Base-by-base conservation (phyloP, 2,113 vertebrate genomes). In the Burhinus bistriatus region DNA sequence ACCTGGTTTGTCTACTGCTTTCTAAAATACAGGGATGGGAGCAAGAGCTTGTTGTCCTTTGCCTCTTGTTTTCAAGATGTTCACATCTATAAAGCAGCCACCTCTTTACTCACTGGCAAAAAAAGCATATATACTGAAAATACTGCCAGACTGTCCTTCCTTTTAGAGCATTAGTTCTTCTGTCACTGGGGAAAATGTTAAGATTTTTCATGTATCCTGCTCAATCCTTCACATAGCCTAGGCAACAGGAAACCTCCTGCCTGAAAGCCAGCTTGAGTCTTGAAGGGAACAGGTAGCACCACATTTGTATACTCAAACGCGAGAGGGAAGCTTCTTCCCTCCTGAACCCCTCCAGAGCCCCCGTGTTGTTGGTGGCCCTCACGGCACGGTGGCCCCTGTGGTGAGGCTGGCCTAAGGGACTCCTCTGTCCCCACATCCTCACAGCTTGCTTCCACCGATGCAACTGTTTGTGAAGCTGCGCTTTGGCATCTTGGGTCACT, bases 281-380 rank as follows among this genome's bases (percentile, higher is more conserved):
- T 75, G 59, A 55, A 85, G 19, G 42, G 78, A 89, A 55, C 0
- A 5, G 20, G 15, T 32, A 54, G 45, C 23, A 15, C 12, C 59
- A 18, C 42, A 27, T 49, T 11, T 29, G 25, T 23, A 47, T 23
- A 30, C 5, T 2, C 20, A 57, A 52, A 58, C 20, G 20, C 4
- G 5, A 49, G 32, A 58, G 22, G 42, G 72, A 88, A 81, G 32
- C 21, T 19, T 59, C 15, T 55, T 17, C 57, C 32, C 20, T 83
- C 47, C 14, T 12, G 45, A 83, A 15, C 20, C 2, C 22, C 32
- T 32, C 32, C 44, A 68, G n/a, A 81, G 36, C 8, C 14, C 17
- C 38, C 2, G 0, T 12, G 45, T 5, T 52, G 0, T 26, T 27
- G 52, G 27, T 49, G n/a, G 16, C 30, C 34, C 16, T 57, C 2